These are phyloP conservation scores for Meliscaeva auricollis DNA, from an alignment of 2,888 invertebrate species.

Conservation along the genomic window DNA sequence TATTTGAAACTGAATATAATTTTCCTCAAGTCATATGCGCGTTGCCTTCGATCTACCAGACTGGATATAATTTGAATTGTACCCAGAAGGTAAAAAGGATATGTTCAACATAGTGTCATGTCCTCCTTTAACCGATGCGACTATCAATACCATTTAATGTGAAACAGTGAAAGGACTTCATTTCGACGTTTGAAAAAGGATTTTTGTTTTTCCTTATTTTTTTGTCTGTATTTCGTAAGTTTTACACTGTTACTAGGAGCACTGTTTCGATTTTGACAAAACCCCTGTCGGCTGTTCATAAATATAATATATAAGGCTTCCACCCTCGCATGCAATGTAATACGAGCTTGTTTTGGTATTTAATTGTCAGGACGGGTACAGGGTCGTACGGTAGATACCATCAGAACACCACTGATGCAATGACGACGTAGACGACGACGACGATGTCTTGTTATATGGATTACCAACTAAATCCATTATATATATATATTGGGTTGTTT, in stretches of 20 bases:
- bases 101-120: slow-evolving; percentile 31
- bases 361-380: slow-evolving; percentile 12
- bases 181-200: slow-evolving; percentile 28
- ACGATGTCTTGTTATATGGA: slow-evolving; percentile 48
- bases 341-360: slow-evolving; percentile 42
- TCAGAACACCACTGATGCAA: too few species aligned
- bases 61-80: slow-evolving; percentile 63
- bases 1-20: neutral
- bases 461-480: slow-evolving; percentile 53
- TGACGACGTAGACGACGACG: too few species aligned
- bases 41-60: slow-evolving; percentile 46
- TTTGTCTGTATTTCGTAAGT: slow-evolving; percentile 6
- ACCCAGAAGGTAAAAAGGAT: slow-evolving; percentile 52
- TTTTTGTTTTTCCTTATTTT: slow-evolving; percentile 1
- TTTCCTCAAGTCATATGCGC: neutral
- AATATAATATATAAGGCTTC: slow-evolving; percentile 48
- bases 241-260: neutral
- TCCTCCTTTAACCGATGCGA: neutral
- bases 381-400: slow-evolving; percentile 29
- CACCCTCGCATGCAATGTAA: slow-evolving; percentile 33
- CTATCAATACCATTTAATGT: slow-evolving; percentile 29
- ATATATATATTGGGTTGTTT: neutral
- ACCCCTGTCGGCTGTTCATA: neutral
- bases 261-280: slow-evolving; percentile 35
- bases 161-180: slow-evolving; percentile 40